These are phyloP conservation scores for Fopius arisanus DNA, from an alignment of 1,140 invertebrate species.

Conservation along the genomic window DNA sequence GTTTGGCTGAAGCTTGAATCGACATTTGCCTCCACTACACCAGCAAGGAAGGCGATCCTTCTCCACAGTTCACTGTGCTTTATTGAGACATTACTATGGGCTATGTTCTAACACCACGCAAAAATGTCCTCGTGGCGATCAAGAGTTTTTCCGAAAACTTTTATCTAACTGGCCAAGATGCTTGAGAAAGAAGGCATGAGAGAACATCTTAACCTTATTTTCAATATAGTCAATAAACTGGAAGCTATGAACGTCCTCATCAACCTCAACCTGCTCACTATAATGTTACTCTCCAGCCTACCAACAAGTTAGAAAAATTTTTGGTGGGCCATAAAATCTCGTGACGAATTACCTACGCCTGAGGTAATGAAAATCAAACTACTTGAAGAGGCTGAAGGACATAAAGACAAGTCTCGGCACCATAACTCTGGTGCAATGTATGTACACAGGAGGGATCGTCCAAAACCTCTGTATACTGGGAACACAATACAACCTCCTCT, in stretches of 20 bases:
- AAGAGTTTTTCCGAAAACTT: no score
- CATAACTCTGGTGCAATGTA: neutral
- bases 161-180: no score
- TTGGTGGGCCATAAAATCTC: constrained; percentile 35
- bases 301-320: constrained; percentile 39
- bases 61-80: no score
- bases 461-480: neutral
- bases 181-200: constrained; percentile 35
- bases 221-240: constrained; percentile 39
- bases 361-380: constrained; percentile 42
- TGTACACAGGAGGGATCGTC: neutral
- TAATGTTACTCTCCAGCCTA: constrained; percentile 39
- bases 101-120: no score
- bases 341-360: constrained; percentile 35
- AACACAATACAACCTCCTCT: neutral
- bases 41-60: constrained; percentile 17
- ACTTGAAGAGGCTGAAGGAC: constrained; percentile 36
- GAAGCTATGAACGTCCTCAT: constrained; percentile 36
- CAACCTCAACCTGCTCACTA: constrained; percentile 32
- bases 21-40: constrained; percentile 7
- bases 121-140: no score
- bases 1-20: constrained; percentile 7
- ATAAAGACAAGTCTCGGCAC: neutral
- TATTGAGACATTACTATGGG: no score
- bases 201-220: constrained; percentile 39